Evolutionary conservation across 2,113 vertebrate genomes (phyloP).

Genomic region (Ictidomys tridecemlineatus): DNA sequence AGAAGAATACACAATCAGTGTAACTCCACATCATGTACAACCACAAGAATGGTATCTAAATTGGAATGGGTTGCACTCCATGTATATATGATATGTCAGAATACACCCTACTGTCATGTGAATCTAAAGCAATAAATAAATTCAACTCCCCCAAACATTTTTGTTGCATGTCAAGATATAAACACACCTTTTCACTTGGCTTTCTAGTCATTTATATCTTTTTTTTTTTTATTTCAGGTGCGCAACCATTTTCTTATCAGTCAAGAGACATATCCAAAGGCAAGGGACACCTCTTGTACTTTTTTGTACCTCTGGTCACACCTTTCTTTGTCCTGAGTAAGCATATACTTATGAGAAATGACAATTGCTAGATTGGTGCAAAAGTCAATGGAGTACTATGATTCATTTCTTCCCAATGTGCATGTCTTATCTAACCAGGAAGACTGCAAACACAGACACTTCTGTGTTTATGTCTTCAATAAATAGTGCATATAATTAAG

Average conservation of each 20-base stretch:
- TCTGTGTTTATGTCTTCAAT: constrained; percentile 4
- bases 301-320: background rate
- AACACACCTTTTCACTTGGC: background rate
- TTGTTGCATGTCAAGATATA: background rate
- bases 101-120: too few relatives aligned
- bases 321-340: background rate
- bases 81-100: too few relatives aligned
- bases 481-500: background rate
- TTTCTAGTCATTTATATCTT: background rate
- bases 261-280: background rate
- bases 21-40: too few relatives aligned
- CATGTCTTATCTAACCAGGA: background rate
- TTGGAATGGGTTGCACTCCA: too few relatives aligned
- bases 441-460: background rate
- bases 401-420: background rate
- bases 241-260: background rate
- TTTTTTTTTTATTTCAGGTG: background rate
- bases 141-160: too few relatives aligned
- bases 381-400: background rate
- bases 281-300: background rate
- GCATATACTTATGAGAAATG: background rate
- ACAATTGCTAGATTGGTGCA: background rate
- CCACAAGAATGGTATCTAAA: too few relatives aligned
- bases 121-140: too few relatives aligned
- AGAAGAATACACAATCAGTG: too few relatives aligned